These are phyloP conservation scores for Caenorhabditis drosophilae DNA, from an alignment of 2,888 invertebrate species.

Conservation along the genomic window DNA sequence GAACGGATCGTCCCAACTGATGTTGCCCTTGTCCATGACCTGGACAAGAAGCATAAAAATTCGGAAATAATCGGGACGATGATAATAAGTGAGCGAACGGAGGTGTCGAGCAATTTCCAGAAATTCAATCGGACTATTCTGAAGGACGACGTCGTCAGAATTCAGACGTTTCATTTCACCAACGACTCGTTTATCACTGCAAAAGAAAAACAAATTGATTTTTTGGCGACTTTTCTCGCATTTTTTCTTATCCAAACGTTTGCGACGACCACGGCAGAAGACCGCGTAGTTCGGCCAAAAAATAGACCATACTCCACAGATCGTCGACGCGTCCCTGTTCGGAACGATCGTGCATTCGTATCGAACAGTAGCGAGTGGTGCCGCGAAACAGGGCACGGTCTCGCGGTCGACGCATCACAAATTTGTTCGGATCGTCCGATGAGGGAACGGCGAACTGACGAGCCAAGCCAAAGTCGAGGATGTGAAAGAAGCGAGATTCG, in stretches of 20 bases:
- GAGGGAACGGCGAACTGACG: slow-evolving; percentile 45
- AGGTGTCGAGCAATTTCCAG: slow-evolving; percentile 46
- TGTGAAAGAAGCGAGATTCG: slow-evolving; percentile 50
- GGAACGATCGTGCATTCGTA: slow-evolving; percentile 49
- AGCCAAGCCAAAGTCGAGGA: slow-evolving; percentile 59
- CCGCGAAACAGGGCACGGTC: slow-evolving; percentile 44
- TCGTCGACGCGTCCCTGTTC: slow-evolving; percentile 63
- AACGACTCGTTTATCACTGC: slow-evolving; percentile 50
- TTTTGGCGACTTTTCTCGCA: no score
- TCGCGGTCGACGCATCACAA: slow-evolving; percentile 45
- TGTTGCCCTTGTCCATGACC: slow-evolving; percentile 47
- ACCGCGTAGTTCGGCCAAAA: slow-evolving; percentile 57
- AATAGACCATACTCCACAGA: slow-evolving; percentile 58
- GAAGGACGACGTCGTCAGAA: slow-evolving; percentile 45
- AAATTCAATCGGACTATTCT: slow-evolving; percentile 50
- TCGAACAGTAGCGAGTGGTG: slow-evolving; percentile 54
- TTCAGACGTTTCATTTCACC: slow-evolving; percentile 44
- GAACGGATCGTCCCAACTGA: slow-evolving; percentile 34
- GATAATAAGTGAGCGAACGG: slow-evolving; percentile 47
- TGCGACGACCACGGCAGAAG: slow-evolving; percentile 58
- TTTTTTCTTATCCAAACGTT: no score
- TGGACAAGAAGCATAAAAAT: slow-evolving; percentile 35
- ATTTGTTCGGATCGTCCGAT: slow-evolving; percentile 15
- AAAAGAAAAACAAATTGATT: slow-evolving; percentile 3
- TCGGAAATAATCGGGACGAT: slow-evolving; percentile 48